Conservation (phyloP, 2,888 invertebrate species). For the Prenolepis imparis region DNA sequence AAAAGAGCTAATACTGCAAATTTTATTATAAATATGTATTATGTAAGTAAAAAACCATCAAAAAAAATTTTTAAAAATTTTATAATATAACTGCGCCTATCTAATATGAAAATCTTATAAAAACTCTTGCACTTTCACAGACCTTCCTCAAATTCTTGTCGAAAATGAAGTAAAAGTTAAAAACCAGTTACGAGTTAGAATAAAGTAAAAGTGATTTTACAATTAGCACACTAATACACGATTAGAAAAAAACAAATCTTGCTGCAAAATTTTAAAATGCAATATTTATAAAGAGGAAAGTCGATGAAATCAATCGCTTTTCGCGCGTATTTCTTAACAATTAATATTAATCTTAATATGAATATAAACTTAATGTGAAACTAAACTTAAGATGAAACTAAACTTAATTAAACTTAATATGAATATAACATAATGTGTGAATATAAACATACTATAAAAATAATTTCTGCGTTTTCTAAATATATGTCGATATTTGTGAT, state of each 20-base stretch:
- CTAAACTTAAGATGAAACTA: background rate
- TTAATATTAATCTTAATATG: constrained; percentile 32
- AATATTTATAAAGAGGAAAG: background rate
- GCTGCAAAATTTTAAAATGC: background rate
- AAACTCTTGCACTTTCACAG: background rate
- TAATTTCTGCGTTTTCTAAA: background rate
- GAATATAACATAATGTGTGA: background rate
- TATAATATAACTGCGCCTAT: background rate
- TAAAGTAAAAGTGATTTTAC: constrained; percentile 6
- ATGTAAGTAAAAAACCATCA: constrained; percentile 62
- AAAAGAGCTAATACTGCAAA: constrained; percentile 70
- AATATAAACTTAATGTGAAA: constrained; percentile 24
- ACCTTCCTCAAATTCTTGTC: background rate
- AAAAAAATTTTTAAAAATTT: background rate
- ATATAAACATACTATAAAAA: constrained; percentile 9
- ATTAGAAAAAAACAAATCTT: background rate
- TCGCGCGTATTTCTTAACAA: background rate
- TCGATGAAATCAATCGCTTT: constrained; percentile 5
- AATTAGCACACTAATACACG: background rate
- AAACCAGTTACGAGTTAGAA: background rate
- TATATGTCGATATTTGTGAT: constrained; percentile 3
- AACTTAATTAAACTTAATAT: background rate
- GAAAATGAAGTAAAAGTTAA: background rate
- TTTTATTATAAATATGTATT: constrained; percentile 65
- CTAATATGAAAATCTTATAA: constrained; percentile 27